Conservation (phyloP, 2,113 vertebrate genomes). For the Zootoca vivipara region DNA sequence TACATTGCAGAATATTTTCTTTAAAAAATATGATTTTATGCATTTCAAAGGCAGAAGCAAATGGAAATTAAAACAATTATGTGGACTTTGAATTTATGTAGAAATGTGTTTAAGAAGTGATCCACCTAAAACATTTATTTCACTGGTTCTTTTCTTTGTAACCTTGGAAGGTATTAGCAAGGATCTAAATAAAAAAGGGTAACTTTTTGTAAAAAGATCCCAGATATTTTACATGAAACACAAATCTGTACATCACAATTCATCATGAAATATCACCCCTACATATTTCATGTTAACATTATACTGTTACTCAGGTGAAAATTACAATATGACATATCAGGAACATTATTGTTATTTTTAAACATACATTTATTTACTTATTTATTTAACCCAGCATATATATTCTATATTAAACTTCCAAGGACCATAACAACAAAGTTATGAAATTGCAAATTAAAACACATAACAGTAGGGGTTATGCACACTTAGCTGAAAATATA, state of each 20-base stretch:
- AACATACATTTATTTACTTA: neutral
- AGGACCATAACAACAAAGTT: neutral
- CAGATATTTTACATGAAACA: conserved; percentile 45
- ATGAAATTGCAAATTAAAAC: neutral
- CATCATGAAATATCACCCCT: conserved; percentile 39
- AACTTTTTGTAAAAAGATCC: conserved; percentile 50
- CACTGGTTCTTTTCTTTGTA: conserved; percentile 51
- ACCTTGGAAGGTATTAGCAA: conserved; percentile 57
- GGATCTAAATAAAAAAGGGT: conserved; percentile 54
- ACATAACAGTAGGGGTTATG: neutral
- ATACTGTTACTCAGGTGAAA: neutral
- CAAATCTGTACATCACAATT: conserved; percentile 55
- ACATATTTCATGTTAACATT: neutral
- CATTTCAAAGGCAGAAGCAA: neutral
- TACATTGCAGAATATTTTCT: neutral
- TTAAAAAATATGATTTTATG: neutral
- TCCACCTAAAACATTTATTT: conserved; percentile 43
- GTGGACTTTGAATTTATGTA: neutral
- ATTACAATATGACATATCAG: neutral
- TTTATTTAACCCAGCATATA: no score
- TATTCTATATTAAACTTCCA: neutral
- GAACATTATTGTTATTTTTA: conserved; percentile 48
- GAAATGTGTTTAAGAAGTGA: conserved; percentile 10
- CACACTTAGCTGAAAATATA: neutral
- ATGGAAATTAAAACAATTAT: neutral